Evolutionary conservation across 37 sponge, comb jelly and placozoan species (phyloP), one percentile per base, ranked within the genome.

Genomic region (Amphimedon queenslandica): DNA sequence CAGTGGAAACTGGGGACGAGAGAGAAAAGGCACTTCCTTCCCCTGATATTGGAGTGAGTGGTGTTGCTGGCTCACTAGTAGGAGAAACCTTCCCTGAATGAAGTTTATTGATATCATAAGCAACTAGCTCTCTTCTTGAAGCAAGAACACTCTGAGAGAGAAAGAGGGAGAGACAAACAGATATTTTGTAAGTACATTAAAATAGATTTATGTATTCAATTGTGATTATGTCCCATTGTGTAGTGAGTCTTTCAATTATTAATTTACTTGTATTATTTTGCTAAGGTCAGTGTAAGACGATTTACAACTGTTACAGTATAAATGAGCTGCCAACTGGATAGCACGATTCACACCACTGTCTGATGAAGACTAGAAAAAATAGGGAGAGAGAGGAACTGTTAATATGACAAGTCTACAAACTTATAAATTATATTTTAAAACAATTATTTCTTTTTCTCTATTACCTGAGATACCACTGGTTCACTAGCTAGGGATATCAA

Each of bases 301-400:
- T 78, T 86, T 88, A 72, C 96, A 92, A 40, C 87, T 89, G 20
- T 70, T 42, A 34, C 84, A 84, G 87, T 95, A 95, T 35, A 77
- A 68, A 40, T 88, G 87, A 42, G 93, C 83, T 23, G 92, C 77
- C 56, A 80, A 25, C 57, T 84, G 90, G 25, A 90, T 90, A n/a
- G 85, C 82, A 42, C 58, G 76, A 63, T 90, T 83, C 41, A 84
- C 90, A 23, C 87, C 80, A 73, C 42, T 66, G 4, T 28, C 64
- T 21, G 37, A 43, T 2, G 77, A 63, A 27, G 38, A 29, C 35
- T 29, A 47, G 28, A 58, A 61, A 47, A 20, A n/a, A 32, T 36
- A 1, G 35, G 41, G n/a, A n/a, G n/a, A n/a, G n/a, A n/a, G n/a
- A n/a, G n/a, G n/a, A n/a, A n/a, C n/a, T n/a, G n/a, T n/a, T n/a